Base-by-base conservation (phyloP, 1,140 invertebrate species). In the Pararge aegeria region DNA sequence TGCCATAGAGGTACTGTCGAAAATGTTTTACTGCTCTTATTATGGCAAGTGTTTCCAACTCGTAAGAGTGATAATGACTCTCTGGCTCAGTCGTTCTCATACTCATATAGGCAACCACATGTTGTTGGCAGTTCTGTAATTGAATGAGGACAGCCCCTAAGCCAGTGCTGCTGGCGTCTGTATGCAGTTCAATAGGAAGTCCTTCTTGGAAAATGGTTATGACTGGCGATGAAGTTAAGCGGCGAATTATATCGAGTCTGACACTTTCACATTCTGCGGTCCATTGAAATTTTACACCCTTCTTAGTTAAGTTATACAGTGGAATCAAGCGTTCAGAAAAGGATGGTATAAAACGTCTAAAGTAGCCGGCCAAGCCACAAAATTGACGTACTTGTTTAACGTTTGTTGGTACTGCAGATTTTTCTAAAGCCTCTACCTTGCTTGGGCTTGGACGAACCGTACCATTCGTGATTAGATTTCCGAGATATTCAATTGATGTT, bases 1-100 rank as follows among this genome's bases (percentile, higher is more conserved):
- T 13, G 0, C 61, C 61, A 34, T 66, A 46, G 69, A 74, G 55
- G 51, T 81, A 90, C 1, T 73, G 51, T 2, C 76, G 50, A 53
- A 61, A 65, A 34, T 61, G 44, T 30, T 69, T 64, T 0, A 69
- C 38, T 4, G 62, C 57, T 16, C 38, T 42, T 0, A 85, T 74
- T 0, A 87, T 71, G 0, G 80, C 82, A 79, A 87, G 5, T 73
- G n/a, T n/a, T n/a, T n/a, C n/a, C n/a, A n/a, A n/a, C n/a, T n/a
- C n/a, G n/a, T n/a, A n/a, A n/a, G n/a, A 79, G 61, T 85, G 82
- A 53, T 87, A 87, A 7, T 24, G 34, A 15, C 27, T 16, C 10
- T 61, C 57, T 1, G 27, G 5, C 12, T 7, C 7, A 4, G 37
- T 34, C 0, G 57, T 60, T 21, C 49, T 29, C 57, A 46, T 46